Conservation (phyloP, 2,113 vertebrate genomes). For the Ginglymostoma cirratum region DNA sequence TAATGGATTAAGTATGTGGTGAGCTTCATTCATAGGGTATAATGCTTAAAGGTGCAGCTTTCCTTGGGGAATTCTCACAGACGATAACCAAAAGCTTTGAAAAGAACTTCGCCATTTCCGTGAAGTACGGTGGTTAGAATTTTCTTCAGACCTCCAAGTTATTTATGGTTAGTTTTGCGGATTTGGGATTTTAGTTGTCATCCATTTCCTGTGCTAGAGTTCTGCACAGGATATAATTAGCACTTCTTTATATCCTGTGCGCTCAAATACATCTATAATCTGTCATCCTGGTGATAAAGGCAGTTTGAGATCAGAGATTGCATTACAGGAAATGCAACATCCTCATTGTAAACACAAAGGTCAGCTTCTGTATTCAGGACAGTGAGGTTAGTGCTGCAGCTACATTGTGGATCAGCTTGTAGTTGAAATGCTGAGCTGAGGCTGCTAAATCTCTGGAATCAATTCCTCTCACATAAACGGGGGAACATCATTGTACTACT, state of each 20-base stretch:
- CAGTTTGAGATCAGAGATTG: slow-evolving; percentile 9
- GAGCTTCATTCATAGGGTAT: background rate
- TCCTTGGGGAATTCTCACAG: background rate
- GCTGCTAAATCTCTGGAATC: background rate
- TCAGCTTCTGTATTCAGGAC: background rate
- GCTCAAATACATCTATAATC: background rate
- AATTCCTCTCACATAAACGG: background rate
- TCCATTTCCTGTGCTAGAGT: background rate
- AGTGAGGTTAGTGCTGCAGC: background rate
- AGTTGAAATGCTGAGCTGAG: background rate
- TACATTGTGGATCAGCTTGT: background rate
- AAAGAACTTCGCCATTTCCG: background rate
- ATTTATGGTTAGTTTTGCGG: background rate
- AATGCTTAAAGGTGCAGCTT: background rate
- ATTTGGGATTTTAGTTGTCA: background rate
- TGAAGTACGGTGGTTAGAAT: background rate
- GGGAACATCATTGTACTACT: background rate
- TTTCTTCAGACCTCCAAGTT: background rate
- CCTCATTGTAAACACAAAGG: background rate
- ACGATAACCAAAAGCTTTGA: background rate
- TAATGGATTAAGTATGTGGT: background rate
- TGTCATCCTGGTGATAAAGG: slow-evolving; percentile 4
- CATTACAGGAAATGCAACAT: background rate
- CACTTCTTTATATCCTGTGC: background rate
- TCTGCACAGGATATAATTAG: slow-evolving; percentile 22